A percentile compares a stretch with the other conserved stretches of the same genome.
Evolutionary conservation across 2,888 invertebrate species (phyloP).

Genomic region (Sphaeridia pumilis): DNA sequence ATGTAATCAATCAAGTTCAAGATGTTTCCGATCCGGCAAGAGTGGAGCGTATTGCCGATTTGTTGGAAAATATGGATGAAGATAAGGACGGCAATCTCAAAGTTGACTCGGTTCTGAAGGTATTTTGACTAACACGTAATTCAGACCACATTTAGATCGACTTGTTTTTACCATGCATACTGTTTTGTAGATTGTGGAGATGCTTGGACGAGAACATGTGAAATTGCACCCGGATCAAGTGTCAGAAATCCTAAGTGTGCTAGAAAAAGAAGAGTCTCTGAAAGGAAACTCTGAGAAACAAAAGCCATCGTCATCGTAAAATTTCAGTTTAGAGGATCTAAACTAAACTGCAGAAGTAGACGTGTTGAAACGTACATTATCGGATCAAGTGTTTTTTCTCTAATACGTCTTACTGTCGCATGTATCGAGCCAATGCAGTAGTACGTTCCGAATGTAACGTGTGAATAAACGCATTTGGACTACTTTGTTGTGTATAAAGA

Average conservation of each 20-base stretch:
- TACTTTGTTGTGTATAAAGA: too few relatives aligned
- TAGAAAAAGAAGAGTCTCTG: conserved; percentile 74
- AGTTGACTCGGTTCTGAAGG: conserved; percentile 86
- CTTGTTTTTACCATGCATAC: conserved; percentile 25
- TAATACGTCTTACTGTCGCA: too few relatives aligned
- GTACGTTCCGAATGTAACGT: too few relatives aligned
- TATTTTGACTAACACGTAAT: too few relatives aligned
- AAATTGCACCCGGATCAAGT: conserved; percentile 74
- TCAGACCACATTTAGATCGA: too few relatives aligned
- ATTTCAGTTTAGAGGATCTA: too few relatives aligned
- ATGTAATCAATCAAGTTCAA: conserved; percentile 65
- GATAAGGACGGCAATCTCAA: conserved; percentile 90
- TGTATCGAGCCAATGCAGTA: too few relatives aligned
- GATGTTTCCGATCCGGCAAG: conserved; percentile 74
- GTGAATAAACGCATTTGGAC: too few relatives aligned
- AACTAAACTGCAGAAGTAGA: too few relatives aligned
- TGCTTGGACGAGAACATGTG: conserved; percentile 81
- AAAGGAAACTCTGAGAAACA: conserved; percentile 6
- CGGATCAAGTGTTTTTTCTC: too few relatives aligned
- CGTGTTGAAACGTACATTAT: too few relatives aligned
- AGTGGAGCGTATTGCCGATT: conserved; percentile 66
- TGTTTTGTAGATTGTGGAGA: conserved; percentile 74
- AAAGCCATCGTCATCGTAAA: too few relatives aligned
- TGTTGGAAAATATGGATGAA: conserved; percentile 76
- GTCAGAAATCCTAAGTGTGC: conserved; percentile 68